Evolutionary conservation across 2,113 vertebrate species (phyloP).

Genomic region (Cisticola juncidis): DNA sequence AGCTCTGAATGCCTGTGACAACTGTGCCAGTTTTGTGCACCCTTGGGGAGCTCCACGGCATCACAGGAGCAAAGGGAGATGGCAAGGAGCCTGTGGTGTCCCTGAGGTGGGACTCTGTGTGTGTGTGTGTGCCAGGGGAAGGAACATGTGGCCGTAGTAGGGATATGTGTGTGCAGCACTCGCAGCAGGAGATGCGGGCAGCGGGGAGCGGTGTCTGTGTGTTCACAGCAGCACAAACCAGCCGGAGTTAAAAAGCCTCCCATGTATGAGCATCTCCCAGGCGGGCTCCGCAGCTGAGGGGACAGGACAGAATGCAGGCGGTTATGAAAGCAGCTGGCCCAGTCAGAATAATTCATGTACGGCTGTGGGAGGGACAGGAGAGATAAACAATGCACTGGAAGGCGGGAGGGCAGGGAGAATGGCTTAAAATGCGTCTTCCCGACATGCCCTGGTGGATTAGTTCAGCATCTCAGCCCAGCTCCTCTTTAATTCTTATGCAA

Average conservation of each 20-base stretch:
- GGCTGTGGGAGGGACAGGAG: constrained; percentile 31
- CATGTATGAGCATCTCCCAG: background rate
- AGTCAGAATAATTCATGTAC: background rate
- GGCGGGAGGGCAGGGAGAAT: background rate
- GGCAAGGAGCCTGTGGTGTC: background rate
- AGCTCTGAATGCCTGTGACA: fast-evolving
- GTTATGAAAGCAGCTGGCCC: constrained; percentile 52
- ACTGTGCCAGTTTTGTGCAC: fast-evolving
- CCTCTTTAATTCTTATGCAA: constrained; percentile 69
- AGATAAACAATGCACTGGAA: constrained; percentile 2
- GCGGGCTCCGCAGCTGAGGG: background rate
- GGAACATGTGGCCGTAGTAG: background rate
- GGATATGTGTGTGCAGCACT: background rate
- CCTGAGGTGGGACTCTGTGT: fast-evolving
- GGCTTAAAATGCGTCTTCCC: constrained; percentile 52
- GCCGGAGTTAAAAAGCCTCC: background rate
- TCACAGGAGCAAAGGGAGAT: fast-evolving
- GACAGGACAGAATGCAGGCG: background rate
- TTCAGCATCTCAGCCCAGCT: constrained; percentile 55
- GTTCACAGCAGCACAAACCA: background rate
- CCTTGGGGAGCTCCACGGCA: fast-evolving
- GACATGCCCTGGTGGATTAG: constrained; percentile 59
- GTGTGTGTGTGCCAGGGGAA: background rate
- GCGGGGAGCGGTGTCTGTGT: background rate
- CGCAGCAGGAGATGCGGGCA: fast-evolving